Conservation (phyloP, 1,140 invertebrate species). For the Potamilus streckersoni region DNA sequence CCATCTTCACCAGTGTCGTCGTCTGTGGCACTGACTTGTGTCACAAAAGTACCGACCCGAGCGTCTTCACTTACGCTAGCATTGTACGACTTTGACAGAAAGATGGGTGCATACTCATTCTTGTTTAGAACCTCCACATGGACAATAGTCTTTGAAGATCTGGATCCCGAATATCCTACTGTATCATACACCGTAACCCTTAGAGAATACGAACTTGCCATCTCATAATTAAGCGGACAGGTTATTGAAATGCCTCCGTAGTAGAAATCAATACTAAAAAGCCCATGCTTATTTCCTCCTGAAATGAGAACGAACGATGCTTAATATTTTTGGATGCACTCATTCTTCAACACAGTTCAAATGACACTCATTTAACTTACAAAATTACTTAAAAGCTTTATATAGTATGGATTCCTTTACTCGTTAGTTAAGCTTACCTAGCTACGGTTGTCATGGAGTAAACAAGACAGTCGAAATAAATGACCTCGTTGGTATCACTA, state of each 20-base stretch:
- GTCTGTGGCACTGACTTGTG: conserved; percentile 52
- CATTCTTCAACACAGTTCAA: too few relatives aligned
- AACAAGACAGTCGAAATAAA: too few relatives aligned
- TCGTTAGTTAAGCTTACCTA: too few relatives aligned
- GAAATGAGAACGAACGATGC: too few relatives aligned
- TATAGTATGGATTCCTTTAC: too few relatives aligned
- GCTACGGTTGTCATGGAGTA: too few relatives aligned
- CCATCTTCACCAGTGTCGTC: conserved; percentile 45
- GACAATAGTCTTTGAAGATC: conserved; percentile 46
- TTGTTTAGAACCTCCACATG: conserved; percentile 89
- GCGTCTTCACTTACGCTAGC: conserved; percentile 52
- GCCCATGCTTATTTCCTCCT: too few relatives aligned
- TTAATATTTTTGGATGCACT: too few relatives aligned
- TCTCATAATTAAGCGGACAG: conserved; percentile 46
- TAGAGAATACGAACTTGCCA: conserved; percentile 39
- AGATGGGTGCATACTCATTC: conserved; percentile 92
- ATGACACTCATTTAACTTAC: too few relatives aligned
- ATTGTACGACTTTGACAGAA: conserved; percentile 80
- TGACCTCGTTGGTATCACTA: too few relatives aligned
- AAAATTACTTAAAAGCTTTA: too few relatives aligned
- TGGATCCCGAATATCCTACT: too few relatives aligned
- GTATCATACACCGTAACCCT: conserved; percentile 25
- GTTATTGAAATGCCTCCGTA: conserved; percentile 30
- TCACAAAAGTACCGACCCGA: conserved; percentile 44
- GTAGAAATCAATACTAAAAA: conserved; percentile 31